Evolutionary conservation across 2,888 invertebrate species (phyloP).

Genomic region (Pristionchus japonicus): DNA sequence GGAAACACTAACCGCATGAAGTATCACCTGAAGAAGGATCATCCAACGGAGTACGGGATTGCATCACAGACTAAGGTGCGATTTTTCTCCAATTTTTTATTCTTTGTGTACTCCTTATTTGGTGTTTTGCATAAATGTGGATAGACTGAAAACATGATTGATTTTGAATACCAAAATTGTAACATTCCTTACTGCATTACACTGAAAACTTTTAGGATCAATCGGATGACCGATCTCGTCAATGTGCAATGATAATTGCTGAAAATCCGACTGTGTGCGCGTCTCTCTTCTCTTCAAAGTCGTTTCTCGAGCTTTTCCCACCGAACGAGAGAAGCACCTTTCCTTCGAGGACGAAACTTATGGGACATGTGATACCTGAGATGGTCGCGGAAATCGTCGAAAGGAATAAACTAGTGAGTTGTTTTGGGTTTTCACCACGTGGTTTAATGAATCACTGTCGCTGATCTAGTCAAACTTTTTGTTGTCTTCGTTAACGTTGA

Average conservation of each 20-base stretch:
- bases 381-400: neutral
- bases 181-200: too few relatives aligned
- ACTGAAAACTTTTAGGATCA: neutral
- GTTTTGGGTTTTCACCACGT: too few relatives aligned
- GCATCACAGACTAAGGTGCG: neutral
- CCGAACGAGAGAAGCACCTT: neutral
- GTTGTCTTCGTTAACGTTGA: neutral
- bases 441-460: too few relatives aligned
- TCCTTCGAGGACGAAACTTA: neutral
- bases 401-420: neutral
- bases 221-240: neutral
- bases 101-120: neutral
- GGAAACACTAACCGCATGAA: neutral
- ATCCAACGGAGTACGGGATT: neutral
- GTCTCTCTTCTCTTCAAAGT: neutral
- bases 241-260: neutral
- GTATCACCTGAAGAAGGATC: neutral
- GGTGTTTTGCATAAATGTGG: neutral
- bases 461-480: neutral
- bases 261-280: neutral
- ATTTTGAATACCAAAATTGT: too few relatives aligned
- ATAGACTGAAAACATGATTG: too few relatives aligned
- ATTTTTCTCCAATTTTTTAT: neutral
- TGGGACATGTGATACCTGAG: neutral
- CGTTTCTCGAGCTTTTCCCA: neutral